Evolutionary conservation across 2,797 vertebrate genomes (phyloP).

Genomic region (Spinibarbus caldwelli): DNA sequence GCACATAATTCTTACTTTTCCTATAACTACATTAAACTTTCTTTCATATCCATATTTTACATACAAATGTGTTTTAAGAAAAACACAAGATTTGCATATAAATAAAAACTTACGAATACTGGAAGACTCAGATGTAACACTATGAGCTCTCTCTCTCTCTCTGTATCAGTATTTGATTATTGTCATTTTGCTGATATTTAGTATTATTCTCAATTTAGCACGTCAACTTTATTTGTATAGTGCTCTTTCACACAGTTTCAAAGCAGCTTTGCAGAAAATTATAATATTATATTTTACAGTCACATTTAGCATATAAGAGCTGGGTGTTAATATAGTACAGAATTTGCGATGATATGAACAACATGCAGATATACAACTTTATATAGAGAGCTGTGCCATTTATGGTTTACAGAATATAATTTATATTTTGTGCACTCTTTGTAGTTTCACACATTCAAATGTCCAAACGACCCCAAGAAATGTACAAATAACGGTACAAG

Average conservation of each 20-base stretch:
- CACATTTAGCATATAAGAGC: not conserved
- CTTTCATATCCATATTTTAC: slow-evolving; percentile 5
- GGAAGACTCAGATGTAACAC: not conserved
- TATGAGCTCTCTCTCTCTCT: not conserved
- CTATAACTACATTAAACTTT: slow-evolving; percentile 7
- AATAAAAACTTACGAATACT: slow-evolving; percentile 15
- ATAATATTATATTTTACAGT: not conserved
- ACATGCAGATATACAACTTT: not conserved
- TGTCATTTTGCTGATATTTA: not conserved
- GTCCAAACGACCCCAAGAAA: not conserved
- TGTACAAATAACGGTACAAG: not conserved
- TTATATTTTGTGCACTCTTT: not conserved
- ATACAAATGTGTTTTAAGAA: slow-evolving; percentile 19
- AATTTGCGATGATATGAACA: not conserved
- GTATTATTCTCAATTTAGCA: not conserved
- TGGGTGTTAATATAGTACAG: not conserved
- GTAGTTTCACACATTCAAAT: slow-evolving; percentile 15
- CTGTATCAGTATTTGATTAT: not conserved
- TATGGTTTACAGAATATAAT: not conserved
- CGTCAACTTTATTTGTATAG: not conserved
- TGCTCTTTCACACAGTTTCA: not conserved
- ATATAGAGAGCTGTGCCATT: not conserved
- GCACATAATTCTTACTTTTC: not conserved
- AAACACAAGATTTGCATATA: slow-evolving; percentile 12
- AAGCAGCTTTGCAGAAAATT: not conserved